Conservation (phyloP, 2,888 invertebrate species). For the Melitaea athalia region DNA sequence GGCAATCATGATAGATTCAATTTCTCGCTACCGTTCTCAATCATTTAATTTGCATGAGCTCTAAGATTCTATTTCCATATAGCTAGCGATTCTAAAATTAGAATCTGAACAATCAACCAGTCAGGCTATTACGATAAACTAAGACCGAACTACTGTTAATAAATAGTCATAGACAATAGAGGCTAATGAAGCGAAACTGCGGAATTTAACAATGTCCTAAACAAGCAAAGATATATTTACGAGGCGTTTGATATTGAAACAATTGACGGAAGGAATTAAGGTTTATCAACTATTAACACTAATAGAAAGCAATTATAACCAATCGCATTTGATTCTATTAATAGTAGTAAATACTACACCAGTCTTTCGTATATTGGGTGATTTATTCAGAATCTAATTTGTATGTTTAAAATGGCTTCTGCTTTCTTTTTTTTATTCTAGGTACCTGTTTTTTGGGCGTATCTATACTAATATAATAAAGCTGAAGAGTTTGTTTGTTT, state of each 20-base stretch:
- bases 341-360: neutral
- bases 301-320: slow-evolving; percentile 34
- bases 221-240: slow-evolving; percentile 21
- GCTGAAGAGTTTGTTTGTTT: no score
- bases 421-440: no score
- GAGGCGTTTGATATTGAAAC: slow-evolving; percentile 26
- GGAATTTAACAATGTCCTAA: slow-evolving; percentile 21
- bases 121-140: slow-evolving; percentile 37
- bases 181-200: slow-evolving; percentile 46
- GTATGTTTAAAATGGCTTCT: no score
- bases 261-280: slow-evolving; percentile 32
- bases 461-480: no score
- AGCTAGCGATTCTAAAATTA: slow-evolving; percentile 38
- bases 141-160: slow-evolving; percentile 44
- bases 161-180: slow-evolving; percentile 50
- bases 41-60: slow-evolving; percentile 25
- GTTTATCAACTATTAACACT: slow-evolving; percentile 35
- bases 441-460: no score
- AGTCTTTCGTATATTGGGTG: no score
- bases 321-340: slow-evolving; percentile 25
- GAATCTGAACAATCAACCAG: slow-evolving; percentile 35
- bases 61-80: slow-evolving; percentile 25
- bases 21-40: slow-evolving; percentile 3
- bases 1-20: neutral
- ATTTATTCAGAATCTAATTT: no score